These are phyloP conservation scores for Achroia grisella DNA, from an alignment of 1,140 invertebrate species.

Conservation along the genomic window DNA sequence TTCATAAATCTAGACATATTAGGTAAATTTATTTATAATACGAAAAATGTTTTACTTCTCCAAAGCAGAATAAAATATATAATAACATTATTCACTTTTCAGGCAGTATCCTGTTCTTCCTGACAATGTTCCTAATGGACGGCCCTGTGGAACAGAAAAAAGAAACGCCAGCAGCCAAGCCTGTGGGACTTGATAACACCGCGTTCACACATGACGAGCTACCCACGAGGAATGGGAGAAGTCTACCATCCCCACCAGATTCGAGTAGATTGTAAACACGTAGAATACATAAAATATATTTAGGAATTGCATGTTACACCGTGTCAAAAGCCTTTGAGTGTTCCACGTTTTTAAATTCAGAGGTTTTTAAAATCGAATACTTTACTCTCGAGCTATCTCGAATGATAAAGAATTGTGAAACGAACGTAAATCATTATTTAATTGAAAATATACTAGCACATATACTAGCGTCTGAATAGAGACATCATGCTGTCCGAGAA, in stretches of 20 bases:
- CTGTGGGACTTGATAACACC: slow-evolving; percentile 58
- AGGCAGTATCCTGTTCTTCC: slow-evolving; percentile 82
- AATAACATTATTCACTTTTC: slow-evolving; percentile 10
- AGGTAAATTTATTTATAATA: no score
- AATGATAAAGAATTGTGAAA: no score
- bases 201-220: slow-evolving; percentile 60
- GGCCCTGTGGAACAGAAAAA: slow-evolving; percentile 58
- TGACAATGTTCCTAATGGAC: slow-evolving; percentile 83
- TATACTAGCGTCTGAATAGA: no score
- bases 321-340: no score
- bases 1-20: no score
- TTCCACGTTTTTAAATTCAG: no score
- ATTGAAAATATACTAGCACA: no score
- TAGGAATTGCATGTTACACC: background rate
- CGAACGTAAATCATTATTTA: no score
- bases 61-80: background rate
- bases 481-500: no score
- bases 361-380: no score
- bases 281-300: background rate
- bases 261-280: slow-evolving; percentile 15
- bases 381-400: no score
- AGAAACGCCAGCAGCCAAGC: slow-evolving; percentile 14
- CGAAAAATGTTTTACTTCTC: background rate
- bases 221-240: slow-evolving; percentile 11
- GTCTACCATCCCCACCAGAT: slow-evolving; percentile 10